Percentiles rank a stretch among this genome's conserved stretches.
These are phyloP conservation scores for Potorous gilbertii DNA, from an alignment of 2,797 vertebrate genomes.

Conservation along the genomic window DNA sequence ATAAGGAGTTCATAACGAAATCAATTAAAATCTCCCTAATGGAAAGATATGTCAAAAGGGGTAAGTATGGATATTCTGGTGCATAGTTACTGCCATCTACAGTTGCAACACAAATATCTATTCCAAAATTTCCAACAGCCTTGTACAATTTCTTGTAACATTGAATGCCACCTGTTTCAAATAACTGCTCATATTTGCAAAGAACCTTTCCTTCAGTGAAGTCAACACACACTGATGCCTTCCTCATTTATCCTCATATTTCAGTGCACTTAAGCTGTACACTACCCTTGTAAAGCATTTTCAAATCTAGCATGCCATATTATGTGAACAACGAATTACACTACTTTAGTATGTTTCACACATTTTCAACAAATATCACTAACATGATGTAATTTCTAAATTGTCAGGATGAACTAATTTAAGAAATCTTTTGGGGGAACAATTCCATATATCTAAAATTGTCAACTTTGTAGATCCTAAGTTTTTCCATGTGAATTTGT, in stretches of 20 bases:
- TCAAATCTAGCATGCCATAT: not conserved
- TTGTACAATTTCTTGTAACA: not conserved
- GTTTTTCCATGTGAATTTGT: slow-evolving; percentile 39
- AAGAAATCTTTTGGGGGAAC: slow-evolving; percentile 20
- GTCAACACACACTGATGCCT: not conserved
- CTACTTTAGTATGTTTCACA: not conserved
- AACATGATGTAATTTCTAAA: slow-evolving; percentile 24
- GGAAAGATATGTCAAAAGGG: not conserved
- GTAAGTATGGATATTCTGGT: not conserved
- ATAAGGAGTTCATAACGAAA: not conserved
- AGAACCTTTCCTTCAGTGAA: not conserved
- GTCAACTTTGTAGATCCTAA: slow-evolving; percentile 10
- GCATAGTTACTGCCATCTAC: not conserved
- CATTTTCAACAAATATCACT: not conserved
- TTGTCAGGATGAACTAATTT: slow-evolving; percentile 6
- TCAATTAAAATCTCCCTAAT: not conserved
- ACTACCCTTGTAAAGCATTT: not conserved
- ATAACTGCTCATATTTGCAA: slow-evolving; percentile 18
- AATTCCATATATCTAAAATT: slow-evolving; percentile 20
- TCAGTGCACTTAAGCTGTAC: not conserved
- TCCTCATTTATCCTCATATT: not conserved
- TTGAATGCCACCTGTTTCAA: not conserved
- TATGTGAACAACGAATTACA: slow-evolving; percentile 5
- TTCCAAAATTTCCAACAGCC: not conserved
- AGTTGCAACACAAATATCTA: not conserved